A percentile compares a stretch with the other conserved stretches of the same genome.
Conservation (phyloP, 2,113 vertebrate genomes). For the Neomonachus schauinslandi region DNA sequence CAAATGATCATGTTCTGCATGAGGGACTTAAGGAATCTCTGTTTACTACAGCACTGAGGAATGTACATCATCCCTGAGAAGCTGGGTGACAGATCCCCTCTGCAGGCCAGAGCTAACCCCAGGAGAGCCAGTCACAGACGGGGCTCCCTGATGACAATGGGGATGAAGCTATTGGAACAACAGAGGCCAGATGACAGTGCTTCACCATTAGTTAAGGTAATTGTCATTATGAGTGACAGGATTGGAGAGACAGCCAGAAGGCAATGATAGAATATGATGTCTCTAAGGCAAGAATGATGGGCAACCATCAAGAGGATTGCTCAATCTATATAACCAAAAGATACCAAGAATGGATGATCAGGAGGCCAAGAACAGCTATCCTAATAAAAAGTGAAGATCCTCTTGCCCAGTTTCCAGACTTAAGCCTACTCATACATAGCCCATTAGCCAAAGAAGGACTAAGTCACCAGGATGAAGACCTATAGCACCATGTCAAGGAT, state of each 20-base stretch:
- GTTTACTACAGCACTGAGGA: background rate
- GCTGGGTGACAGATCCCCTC: background rate
- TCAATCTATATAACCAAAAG: background rate
- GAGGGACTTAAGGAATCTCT: background rate
- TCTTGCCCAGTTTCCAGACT: background rate
- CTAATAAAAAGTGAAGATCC: background rate
- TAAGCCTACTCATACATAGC: too few species aligned
- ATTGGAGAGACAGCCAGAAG: background rate
- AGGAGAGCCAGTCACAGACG: background rate
- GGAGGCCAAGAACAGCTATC: background rate
- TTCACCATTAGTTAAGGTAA: background rate
- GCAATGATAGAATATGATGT: rapidly evolving
- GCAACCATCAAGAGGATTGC: background rate
- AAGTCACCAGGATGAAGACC: background rate
- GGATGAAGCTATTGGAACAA: background rate
- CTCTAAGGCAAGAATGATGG: background rate
- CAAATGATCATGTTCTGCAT: background rate
- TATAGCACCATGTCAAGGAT: background rate
- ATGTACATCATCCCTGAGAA: background rate
- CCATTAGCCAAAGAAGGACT: background rate
- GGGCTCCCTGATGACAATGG: background rate
- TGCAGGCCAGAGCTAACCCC: background rate
- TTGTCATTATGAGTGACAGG: background rate
- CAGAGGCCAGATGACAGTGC: background rate
- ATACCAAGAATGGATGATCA: background rate